phyloP scores from a whole-genome alignment of 2,888 invertebrate genomes.

The Ennomos erosarius region DNA sequence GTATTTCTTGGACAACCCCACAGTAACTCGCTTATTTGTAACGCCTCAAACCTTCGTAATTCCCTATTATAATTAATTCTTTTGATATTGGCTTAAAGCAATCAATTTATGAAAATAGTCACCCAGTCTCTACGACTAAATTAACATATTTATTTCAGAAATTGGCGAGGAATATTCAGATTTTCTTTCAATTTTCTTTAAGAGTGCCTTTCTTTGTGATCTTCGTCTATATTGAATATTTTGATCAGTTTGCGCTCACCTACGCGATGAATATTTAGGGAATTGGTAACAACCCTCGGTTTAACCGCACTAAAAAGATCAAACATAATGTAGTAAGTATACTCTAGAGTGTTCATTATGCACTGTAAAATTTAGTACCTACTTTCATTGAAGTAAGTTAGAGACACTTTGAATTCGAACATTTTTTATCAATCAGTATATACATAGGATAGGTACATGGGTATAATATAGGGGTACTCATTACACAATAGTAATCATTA shows the following conservation, averaged over 20 bases:
- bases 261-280: conserved; percentile 26
- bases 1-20: too few relatives aligned
- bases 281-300: too few relatives aligned
- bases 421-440: too few relatives aligned
- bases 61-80: conserved; percentile 66
- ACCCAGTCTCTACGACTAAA: conserved; percentile 66
- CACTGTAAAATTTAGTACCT: too few relatives aligned
- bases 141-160: conserved; percentile 76
- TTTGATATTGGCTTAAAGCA: conserved; percentile 71
- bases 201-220: conserved; percentile 73
- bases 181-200: conserved; percentile 74
- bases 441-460: too few relatives aligned
- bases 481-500: too few relatives aligned
- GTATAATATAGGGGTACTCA: too few relatives aligned
- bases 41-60: conserved; percentile 58
- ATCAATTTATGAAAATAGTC: conserved; percentile 80
- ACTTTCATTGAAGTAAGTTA: too few relatives aligned
- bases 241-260: conserved; percentile 55
- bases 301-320: too few relatives aligned
- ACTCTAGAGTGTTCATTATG: too few relatives aligned
- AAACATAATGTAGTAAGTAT: too few relatives aligned
- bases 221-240: conserved; percentile 77
- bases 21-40: neutral
- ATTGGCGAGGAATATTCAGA: conserved; percentile 78
- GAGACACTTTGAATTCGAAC: too few relatives aligned